Evolutionary conservation across 1,140 invertebrate species (phyloP).

Genomic region (Druon quercuslanigerum): DNA sequence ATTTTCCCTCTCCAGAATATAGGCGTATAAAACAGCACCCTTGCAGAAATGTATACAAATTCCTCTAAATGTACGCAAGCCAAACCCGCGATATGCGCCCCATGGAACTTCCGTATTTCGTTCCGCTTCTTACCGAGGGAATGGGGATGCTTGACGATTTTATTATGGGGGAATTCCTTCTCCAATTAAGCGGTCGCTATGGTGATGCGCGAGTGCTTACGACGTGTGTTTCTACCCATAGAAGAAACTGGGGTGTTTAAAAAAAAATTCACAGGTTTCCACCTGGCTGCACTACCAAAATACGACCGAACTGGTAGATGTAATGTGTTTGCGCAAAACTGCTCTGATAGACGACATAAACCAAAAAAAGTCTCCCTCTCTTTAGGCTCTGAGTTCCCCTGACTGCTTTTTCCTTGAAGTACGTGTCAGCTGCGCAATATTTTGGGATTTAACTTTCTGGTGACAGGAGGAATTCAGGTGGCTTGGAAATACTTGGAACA

Average conservation of each 20-base stretch:
- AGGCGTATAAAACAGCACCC: conserved; percentile 14
- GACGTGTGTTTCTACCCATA: background rate
- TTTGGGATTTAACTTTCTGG: too few relatives aligned
- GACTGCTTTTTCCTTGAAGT: too few relatives aligned
- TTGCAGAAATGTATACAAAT: background rate
- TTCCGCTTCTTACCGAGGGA: conserved; percentile 6
- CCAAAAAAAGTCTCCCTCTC: too few relatives aligned
- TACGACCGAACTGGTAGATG: too few relatives aligned
- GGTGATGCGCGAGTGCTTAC: conserved; percentile 48
- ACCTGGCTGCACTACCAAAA: too few relatives aligned
- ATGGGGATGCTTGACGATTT: conserved; percentile 24
- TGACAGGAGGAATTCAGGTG: too few relatives aligned
- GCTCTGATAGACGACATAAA: too few relatives aligned
- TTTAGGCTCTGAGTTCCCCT: too few relatives aligned
- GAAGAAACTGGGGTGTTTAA: background rate
- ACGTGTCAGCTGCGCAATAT: too few relatives aligned
- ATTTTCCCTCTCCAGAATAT: background rate
- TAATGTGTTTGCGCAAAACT: too few relatives aligned
- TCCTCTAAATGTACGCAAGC: conserved; percentile 2
- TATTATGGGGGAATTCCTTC: conserved; percentile 49
- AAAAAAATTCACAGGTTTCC: background rate
- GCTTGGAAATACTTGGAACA: too few relatives aligned
- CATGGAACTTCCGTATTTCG: conserved; percentile 19
- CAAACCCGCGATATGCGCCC: background rate
- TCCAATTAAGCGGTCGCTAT: conserved; percentile 63